A percentile compares a stretch with the other conserved stretches of the same genome.
Conservation (phyloP, 2,888 invertebrate genomes). For the Drosophila seclusa region DNA sequence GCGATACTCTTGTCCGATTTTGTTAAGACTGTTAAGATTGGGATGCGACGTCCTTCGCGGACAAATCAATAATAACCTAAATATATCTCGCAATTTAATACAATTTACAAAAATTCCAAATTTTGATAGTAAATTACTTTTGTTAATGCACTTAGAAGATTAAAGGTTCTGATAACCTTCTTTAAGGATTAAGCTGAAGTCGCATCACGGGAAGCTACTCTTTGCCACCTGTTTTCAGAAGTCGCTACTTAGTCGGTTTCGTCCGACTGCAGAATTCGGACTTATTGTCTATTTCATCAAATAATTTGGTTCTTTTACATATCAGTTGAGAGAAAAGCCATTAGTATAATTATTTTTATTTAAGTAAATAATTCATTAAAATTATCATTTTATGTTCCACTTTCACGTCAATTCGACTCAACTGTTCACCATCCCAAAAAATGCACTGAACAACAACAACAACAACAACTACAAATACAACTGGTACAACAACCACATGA, state of each 20-base stretch:
- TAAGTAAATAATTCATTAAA: constrained; percentile 16
- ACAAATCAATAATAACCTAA: neutral
- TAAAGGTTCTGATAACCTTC: neutral
- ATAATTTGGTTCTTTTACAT: neutral
- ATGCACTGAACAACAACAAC: constrained; percentile 57
- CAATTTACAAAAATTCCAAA: no score
- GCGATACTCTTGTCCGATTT: neutral
- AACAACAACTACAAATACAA: constrained; percentile 30
- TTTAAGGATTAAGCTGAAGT: neutral
- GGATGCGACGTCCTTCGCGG: neutral
- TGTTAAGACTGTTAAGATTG: neutral
- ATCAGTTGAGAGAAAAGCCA: neutral
- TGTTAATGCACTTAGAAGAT: neutral
- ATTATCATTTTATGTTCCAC: constrained; percentile 58
- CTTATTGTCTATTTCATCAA: neutral
- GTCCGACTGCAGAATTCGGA: neutral
- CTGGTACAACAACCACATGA: constrained; percentile 42
- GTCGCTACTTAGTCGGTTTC: neutral
- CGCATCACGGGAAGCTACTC: neutral
- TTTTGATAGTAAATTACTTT: neutral
- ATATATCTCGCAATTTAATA: neutral
- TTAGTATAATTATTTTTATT: constrained; percentile 3
- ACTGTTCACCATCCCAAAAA: constrained; percentile 38
- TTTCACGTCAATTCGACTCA: constrained; percentile 38
- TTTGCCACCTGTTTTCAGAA: neutral